Evolutionary conservation across 2,113 vertebrate species (phyloP), one percentile per base, ranked within the genome.

Genomic region (Mesocricetus auratus): DNA sequence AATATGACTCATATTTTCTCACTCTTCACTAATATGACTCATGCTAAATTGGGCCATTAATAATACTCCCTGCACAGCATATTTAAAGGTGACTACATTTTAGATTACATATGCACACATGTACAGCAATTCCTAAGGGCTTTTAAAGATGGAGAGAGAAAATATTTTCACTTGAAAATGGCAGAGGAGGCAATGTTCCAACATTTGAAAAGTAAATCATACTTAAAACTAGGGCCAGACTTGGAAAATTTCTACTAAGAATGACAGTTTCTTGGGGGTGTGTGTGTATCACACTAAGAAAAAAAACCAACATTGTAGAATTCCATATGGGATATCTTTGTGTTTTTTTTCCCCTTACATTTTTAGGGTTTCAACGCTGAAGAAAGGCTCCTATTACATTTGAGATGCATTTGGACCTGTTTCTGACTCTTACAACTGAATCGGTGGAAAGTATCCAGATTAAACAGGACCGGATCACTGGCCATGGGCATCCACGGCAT

Each of bases 101-200:
- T 64, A 33, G 88, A 95, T 97, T 92, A 91, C 81, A 95, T 53
- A 86, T 24, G 86, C 78, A 77, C 77, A 92, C 39, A 69, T 47
- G 75, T 90, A 77, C 12, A 62, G 79, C 75, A 74, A 47, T 92
- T 85, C 93, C 90, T 47, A 58, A 93, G 93, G 93, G 85, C 95
- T 95, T 96, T 96, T 97, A 96, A 97, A 96, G 93, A 79, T 94
- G 78, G 89, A 93, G 58, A 95, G 94, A 94, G 90, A 97, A 95
- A 94, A 91, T 94, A 96, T 95, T 97, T 97, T 95, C 92, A 95
- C 81, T 95, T 88, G 90, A 88, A 96, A 97, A 96, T 97, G 90
- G 86, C 86, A 89, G 88, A 86, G 82, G n/a, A 58, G 97, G 90
- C 92, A 94, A 73, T 78, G 82, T 92, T 95, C 92, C 97, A 97